phyloP scores from a whole-genome alignment of 2,797 vertebrate species.

The Apodemus agrarius region DNA sequence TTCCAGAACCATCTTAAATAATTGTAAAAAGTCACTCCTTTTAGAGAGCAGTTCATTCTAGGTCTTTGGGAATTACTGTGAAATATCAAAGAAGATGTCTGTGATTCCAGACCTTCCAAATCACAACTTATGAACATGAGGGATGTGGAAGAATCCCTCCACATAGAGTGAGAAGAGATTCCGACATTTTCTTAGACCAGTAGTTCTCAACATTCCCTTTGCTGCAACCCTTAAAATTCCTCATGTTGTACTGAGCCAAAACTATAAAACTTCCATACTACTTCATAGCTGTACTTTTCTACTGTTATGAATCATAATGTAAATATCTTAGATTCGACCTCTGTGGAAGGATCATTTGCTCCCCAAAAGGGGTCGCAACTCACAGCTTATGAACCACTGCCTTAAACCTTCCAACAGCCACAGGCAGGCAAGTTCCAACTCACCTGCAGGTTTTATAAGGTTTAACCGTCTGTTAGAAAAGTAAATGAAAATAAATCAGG shows the following conservation, averaged over 20 bases:
- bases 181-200: constrained; percentile 28
- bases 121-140: constrained; percentile 46
- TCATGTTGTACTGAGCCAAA: not conserved
- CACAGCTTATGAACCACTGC: not conserved
- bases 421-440: constrained; percentile 76
- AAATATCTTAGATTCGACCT: not conserved
- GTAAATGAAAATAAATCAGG: constrained; percentile 78
- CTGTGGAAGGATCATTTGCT: not conserved
- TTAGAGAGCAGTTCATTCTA: constrained; percentile 52
- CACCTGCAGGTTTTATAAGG: constrained; percentile 75
- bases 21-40: constrained; percentile 52
- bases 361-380: no score
- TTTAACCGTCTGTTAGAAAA: constrained; percentile 79
- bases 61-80: constrained; percentile 59
- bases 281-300: not conserved
- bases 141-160: constrained; percentile 67
- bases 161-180: constrained; percentile 51
- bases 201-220: not conserved
- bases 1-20: constrained; percentile 14
- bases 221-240: not conserved
- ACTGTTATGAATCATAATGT: not conserved
- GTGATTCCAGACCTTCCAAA: constrained; percentile 74
- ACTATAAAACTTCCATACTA: not conserved
- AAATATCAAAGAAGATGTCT: constrained; percentile 61
- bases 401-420: constrained; percentile 72